Conservation (phyloP, 1,140 invertebrate genomes). For the Drosophila mojavensis region DNA sequence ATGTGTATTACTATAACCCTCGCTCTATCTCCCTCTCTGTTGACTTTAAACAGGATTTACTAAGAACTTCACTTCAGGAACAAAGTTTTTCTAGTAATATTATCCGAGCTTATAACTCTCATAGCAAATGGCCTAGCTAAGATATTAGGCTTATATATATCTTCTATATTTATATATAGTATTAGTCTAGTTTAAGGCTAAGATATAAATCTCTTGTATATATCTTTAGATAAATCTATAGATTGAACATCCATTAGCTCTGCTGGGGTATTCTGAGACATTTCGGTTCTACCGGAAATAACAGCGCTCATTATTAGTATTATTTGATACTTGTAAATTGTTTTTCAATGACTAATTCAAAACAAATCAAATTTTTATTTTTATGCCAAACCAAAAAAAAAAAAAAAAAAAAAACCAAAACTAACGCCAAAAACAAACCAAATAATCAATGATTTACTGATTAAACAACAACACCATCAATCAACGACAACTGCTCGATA, state of each 20-base stretch:
- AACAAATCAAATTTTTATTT: slow-evolving; percentile 42
- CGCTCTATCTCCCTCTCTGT: too few relatives aligned
- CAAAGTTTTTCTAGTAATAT: too few relatives aligned
- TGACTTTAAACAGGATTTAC: too few relatives aligned
- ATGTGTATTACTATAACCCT: too few relatives aligned
- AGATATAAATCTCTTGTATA: too few relatives aligned
- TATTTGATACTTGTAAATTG: slow-evolving; percentile 6
- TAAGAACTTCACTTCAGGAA: too few relatives aligned
- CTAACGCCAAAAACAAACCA: slow-evolving; percentile 48
- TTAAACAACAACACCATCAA: slow-evolving; percentile 42
- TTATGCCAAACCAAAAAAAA: slow-evolving; percentile 38
- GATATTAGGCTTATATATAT: too few relatives aligned
- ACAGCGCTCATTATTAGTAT: not conserved
- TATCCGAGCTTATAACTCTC: too few relatives aligned
- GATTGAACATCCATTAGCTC: not conserved
- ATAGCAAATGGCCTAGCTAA: too few relatives aligned
- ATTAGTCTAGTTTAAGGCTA: too few relatives aligned
- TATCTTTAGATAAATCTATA: too few relatives aligned
- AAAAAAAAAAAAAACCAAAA: slow-evolving; percentile 46
- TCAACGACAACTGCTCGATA: slow-evolving; percentile 43
- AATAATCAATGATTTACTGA: slow-evolving; percentile 44
- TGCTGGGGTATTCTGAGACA: not conserved
- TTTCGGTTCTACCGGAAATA: not conserved
- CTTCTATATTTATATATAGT: too few relatives aligned
- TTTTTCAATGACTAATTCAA: slow-evolving; percentile 36